Evolutionary conservation across 2,113 vertebrate species (phyloP).

Genomic region (Macrotis lagotis): DNA sequence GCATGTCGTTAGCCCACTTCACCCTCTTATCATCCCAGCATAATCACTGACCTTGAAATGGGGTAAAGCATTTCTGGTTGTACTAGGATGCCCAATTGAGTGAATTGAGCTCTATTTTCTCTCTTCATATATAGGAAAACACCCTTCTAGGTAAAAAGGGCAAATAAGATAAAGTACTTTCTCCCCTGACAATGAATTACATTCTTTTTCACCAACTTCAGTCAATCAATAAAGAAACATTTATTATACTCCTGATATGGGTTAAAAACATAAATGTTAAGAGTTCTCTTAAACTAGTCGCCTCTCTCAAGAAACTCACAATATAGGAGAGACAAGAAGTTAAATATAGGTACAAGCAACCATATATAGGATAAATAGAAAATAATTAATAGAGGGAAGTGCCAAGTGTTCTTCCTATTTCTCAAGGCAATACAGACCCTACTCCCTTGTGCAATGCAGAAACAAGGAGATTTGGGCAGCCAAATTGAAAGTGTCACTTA

Average conservation of each 20-base stretch:
- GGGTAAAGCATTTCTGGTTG: not conserved
- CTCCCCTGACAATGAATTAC: not conserved
- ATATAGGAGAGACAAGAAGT: not conserved
- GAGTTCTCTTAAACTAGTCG: too few species aligned
- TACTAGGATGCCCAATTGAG: not conserved
- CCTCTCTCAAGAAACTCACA: not conserved
- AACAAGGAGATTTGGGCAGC: not conserved
- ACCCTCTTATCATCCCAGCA: slow-evolving; percentile 35
- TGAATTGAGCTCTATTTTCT: not conserved
- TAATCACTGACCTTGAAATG: slow-evolving; percentile 11
- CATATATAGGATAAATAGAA: not conserved
- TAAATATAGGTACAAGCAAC: not conserved
- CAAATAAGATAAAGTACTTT: not conserved
- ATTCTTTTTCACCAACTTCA: not conserved
- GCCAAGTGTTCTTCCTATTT: too few species aligned
- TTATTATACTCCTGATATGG: not conserved
- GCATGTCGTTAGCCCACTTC: slow-evolving; percentile 38
- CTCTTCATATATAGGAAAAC: not conserved
- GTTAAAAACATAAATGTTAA: too few species aligned
- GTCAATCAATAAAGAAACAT: not conserved
- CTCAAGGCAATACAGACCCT: not conserved
- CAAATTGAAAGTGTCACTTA: not conserved
- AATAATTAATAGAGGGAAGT: not conserved
- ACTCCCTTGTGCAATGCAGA: not conserved
- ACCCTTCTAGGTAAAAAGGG: not conserved